phyloP scores from a whole-genome alignment of 2,888 invertebrate genomes.

The Clitarchus hookeri region DNA sequence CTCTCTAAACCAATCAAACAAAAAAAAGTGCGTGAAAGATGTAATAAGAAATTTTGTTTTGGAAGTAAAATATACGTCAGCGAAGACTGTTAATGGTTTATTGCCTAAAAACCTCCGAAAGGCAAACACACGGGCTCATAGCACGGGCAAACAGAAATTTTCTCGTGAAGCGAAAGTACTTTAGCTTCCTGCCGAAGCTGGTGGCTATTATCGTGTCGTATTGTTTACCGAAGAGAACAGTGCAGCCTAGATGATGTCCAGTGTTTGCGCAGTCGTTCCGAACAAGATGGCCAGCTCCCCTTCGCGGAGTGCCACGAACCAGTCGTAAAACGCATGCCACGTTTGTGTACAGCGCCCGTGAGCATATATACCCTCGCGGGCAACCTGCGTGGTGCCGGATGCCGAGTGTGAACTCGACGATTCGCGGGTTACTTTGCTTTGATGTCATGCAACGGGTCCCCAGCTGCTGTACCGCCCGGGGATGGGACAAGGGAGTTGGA shows the following conservation, averaged over 20 bases:
- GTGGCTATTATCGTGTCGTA: neutral
- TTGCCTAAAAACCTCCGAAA: neutral
- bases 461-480: no score
- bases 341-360: neutral
- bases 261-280: neutral
- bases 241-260: neutral
- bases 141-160: neutral
- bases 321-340: no score
- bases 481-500: neutral
- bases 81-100: neutral
- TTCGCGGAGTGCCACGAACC: no score
- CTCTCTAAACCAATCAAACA: no score
- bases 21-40: no score
- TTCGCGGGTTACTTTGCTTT: no score
- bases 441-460: no score
- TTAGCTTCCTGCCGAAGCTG: neutral
- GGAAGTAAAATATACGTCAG: neutral
- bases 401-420: neutral
- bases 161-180: neutral
- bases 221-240: conserved; percentile 1
- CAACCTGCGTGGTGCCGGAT: neutral
- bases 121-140: neutral
- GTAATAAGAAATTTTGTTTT: neutral
- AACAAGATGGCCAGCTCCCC: no score
- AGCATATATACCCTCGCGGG: neutral